phyloP scores from a whole-genome alignment of 2,113 vertebrate genomes.

The Synodontis membranacea region DNA sequence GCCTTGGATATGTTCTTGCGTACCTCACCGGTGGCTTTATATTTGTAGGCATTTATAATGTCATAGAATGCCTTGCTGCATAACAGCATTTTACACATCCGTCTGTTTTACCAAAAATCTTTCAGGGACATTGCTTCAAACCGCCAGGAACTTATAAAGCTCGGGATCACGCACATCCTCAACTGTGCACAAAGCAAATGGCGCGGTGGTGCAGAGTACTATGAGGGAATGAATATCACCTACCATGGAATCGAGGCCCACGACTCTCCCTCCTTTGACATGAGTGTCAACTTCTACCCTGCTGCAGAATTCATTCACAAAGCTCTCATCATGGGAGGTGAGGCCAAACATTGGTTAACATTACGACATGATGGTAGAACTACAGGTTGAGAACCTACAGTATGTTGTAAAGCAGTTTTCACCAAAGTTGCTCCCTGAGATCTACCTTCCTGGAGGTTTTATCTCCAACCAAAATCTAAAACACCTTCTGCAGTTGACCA shows the following conservation, averaged over 20 bases:
- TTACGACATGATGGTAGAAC: neutral
- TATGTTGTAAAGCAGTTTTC: neutral
- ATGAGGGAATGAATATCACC: conserved; percentile 83
- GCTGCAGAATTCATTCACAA: conserved; percentile 93
- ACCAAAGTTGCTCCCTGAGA: too few relatives aligned
- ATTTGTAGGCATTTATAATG: neutral
- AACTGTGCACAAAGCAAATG: conserved; percentile 92
- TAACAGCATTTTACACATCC: neutral
- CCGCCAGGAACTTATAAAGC: conserved; percentile 80
- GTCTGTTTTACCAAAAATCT: neutral
- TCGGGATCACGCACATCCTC: conserved; percentile 89
- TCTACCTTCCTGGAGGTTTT: too few relatives aligned
- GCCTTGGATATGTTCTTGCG: neutral
- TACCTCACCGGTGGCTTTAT: neutral
- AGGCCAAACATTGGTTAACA: neutral
- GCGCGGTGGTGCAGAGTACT: conserved; percentile 83
- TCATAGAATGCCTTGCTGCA: neutral
- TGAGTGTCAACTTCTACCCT: conserved; percentile 94
- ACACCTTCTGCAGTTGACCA: too few relatives aligned
- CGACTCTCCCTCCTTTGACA: conserved; percentile 91
- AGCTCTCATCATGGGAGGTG: conserved; percentile 77
- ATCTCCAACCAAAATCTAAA: too few relatives aligned
- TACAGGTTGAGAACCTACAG: neutral
- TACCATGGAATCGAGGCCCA: conserved; percentile 93
- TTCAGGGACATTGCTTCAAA: conserved; percentile 90